Evolutionary conservation across 2,888 invertebrate species (phyloP).

Genomic region (Orchesellides sinensis): DNA sequence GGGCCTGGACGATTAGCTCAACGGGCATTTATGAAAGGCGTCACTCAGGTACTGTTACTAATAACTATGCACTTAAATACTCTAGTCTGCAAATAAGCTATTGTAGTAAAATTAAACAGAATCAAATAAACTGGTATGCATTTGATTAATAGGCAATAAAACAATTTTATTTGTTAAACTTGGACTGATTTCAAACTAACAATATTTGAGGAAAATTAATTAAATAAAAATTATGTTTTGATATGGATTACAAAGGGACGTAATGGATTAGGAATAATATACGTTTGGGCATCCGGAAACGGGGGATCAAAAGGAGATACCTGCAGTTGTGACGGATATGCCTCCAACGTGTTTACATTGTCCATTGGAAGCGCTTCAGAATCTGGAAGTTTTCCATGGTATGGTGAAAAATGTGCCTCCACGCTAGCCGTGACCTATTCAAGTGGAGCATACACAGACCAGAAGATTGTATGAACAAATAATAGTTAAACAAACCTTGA

Average conservation of each 20-base stretch:
- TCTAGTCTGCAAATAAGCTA: too few species aligned
- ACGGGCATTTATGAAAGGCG: conserved; percentile 87
- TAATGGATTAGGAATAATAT: conserved; percentile 88
- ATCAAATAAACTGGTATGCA: too few species aligned
- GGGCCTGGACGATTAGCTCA: conserved; percentile 89
- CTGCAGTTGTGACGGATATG: conserved; percentile 95
- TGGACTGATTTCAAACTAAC: neutral
- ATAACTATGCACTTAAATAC: neutral
- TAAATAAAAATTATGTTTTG: neutral
- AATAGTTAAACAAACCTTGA: too few species aligned
- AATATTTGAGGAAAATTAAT: neutral
- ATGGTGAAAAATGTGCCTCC: conserved; percentile 93
- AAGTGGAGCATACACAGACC: conserved; percentile 89
- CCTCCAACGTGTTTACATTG: conserved; percentile 89
- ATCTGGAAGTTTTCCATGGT: conserved; percentile 90
- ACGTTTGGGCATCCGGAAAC: conserved; percentile 96
- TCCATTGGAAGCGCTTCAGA: conserved; percentile 92
- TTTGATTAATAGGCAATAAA: too few species aligned
- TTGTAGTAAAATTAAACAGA: too few species aligned
- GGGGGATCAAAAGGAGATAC: conserved; percentile 90
- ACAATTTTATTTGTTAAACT: too few species aligned
- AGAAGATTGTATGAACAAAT: conserved; percentile 87
- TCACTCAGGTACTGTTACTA: conserved; percentile 80
- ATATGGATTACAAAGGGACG: conserved; percentile 79
- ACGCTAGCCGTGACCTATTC: conserved; percentile 93